Evolutionary conservation across 2,113 vertebrate species (phyloP).

Genomic region (Hylia prasina): DNA sequence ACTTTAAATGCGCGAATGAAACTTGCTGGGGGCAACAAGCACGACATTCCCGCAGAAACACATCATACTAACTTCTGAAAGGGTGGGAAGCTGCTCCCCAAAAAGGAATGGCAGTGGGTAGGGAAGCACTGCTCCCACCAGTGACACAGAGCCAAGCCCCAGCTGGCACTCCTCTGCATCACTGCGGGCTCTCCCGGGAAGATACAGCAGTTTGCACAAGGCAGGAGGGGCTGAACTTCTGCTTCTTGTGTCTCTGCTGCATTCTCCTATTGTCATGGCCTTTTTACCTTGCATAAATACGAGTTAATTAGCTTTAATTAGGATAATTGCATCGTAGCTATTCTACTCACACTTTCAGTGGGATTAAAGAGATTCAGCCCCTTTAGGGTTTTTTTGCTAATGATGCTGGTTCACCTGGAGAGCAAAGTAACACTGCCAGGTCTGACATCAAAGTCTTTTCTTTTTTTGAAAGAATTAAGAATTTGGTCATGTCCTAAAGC

Average conservation of each 20-base stretch:
- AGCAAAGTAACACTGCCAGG: neutral
- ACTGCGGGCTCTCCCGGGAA: neutral
- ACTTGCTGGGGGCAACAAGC: neutral
- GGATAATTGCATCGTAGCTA: neutral
- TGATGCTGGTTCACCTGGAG: neutral
- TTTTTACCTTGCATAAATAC: slow-evolving; percentile 48
- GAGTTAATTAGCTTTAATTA: slow-evolving; percentile 43
- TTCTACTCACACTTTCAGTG: neutral
- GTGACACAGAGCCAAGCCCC: neutral
- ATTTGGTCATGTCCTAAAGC: neutral
- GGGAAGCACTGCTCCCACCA: neutral
- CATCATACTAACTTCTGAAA: neutral
- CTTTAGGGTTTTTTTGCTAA: neutral
- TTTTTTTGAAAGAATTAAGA: neutral
- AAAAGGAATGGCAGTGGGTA: neutral
- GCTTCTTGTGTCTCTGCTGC: slow-evolving; percentile 6
- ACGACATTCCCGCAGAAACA: neutral
- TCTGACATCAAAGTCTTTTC: neutral
- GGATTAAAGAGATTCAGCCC: neutral
- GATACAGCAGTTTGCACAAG: neutral
- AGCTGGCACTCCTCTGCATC: neutral
- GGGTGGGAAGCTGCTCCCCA: neutral
- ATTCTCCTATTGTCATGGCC: neutral
- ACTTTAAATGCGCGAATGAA: neutral
- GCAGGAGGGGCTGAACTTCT: slow-evolving; percentile 9